Conservation (phyloP, 2,113 vertebrate species). For the Aepyceros melampus region DNA sequence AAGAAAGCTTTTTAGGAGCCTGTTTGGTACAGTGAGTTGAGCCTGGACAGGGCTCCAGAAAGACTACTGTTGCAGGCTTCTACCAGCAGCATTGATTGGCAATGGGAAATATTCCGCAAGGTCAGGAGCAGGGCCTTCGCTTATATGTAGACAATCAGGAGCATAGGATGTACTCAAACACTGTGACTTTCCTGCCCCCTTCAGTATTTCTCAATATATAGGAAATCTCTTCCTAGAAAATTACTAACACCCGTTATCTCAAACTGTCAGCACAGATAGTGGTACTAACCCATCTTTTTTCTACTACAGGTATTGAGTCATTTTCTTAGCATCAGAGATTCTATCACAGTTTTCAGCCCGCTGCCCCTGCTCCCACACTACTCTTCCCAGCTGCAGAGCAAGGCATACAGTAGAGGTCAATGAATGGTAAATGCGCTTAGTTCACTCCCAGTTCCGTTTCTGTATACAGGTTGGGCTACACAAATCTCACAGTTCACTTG, state of each 20-base stretch:
- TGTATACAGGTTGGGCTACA: neutral
- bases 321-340: neutral
- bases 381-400: neutral
- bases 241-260: neutral
- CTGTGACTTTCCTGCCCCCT: neutral
- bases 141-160: neutral
- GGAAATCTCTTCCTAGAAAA: neutral
- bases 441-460: neutral
- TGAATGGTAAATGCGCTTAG: neutral
- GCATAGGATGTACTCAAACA: neutral
- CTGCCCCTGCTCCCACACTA: fast-evolving
- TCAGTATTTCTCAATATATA: neutral
- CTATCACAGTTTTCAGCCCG: neutral
- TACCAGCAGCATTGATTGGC: neutral
- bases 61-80: neutral
- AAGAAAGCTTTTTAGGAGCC: neutral
- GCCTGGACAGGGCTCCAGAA: neutral
- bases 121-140: neutral
- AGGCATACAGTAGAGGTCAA: fast-evolving
- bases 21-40: neutral
- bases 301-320: neutral
- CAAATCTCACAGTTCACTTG: neutral
- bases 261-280: neutral
- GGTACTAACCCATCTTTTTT: neutral
- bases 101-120: neutral